Conservation (phyloP, 2,888 invertebrate genomes). For the Gymnoscelis rufifasciata region DNA sequence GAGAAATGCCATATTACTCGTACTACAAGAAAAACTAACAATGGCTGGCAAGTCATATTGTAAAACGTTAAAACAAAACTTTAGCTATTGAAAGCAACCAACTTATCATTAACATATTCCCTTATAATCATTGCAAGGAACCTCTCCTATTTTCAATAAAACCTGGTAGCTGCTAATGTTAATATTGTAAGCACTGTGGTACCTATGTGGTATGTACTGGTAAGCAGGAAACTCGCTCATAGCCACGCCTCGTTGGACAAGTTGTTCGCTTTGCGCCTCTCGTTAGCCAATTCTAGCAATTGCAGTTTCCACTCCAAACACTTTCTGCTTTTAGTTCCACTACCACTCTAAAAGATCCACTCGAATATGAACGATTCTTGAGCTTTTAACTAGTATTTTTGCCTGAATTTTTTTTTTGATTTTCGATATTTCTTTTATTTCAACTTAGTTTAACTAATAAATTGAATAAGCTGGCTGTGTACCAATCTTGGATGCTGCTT, state of each 20-base stretch:
- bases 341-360: slow-evolving; percentile 14
- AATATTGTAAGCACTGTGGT: background rate
- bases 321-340: slow-evolving; percentile 14
- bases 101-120: too few species aligned
- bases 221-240: slow-evolving; percentile 5
- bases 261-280: slow-evolving; percentile 12
- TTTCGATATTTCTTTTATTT: too few species aligned
- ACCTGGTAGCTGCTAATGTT: background rate
- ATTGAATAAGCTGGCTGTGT: background rate
- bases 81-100: background rate
- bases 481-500: too few species aligned
- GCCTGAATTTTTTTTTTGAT: background rate
- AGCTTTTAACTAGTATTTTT: slow-evolving; percentile 3
- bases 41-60: too few species aligned
- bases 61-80: too few species aligned
- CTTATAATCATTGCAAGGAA: too few species aligned
- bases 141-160: too few species aligned
- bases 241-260: slow-evolving; percentile 9
- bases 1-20: too few species aligned
- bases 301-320: slow-evolving; percentile 19
- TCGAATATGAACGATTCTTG: slow-evolving; percentile 13
- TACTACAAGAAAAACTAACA: too few species aligned
- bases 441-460: too few species aligned
- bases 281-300: slow-evolving; percentile 19
- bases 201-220: too few species aligned